Conservation (phyloP, 2,797 vertebrate species). For the Labeo calbasu region DNA sequence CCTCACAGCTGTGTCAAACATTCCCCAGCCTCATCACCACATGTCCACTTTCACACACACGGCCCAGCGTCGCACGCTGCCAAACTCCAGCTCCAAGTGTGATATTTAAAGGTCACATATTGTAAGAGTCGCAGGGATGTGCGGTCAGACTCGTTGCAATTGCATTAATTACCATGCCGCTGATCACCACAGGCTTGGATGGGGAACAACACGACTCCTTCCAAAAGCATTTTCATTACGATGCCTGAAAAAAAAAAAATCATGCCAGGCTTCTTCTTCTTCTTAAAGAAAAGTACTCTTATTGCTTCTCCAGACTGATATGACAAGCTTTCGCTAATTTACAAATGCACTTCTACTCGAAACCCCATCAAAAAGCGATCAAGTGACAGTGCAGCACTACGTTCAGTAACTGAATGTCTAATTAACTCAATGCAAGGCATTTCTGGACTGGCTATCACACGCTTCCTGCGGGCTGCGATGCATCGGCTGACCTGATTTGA, state of each 20-base stretch:
- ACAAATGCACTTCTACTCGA: slow-evolving; percentile 57
- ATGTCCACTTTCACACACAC: slow-evolving; percentile 57
- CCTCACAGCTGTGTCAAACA: slow-evolving; percentile 55
- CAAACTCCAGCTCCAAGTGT: slow-evolving; percentile 45
- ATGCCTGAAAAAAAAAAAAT: not conserved
- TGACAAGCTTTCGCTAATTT: slow-evolving; percentile 65
- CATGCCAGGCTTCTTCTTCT: slow-evolving; percentile 46
- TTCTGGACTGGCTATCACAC: slow-evolving; percentile 74
- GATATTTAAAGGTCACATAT: slow-evolving; percentile 64
- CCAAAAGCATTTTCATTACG: not conserved
- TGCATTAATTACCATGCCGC: slow-evolving; percentile 58
- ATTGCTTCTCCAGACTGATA: slow-evolving; percentile 67
- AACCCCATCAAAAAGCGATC: slow-evolving; percentile 72
- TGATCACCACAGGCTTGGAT: slow-evolving; percentile 51
- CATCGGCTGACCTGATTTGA: slow-evolving; percentile 81
- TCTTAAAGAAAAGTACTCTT: slow-evolving; percentile 67
- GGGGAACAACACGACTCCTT: slow-evolving; percentile 50
- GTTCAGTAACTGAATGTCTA: slow-evolving; percentile 76
- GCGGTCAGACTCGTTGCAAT: slow-evolving; percentile 38
- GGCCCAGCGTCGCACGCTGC: slow-evolving; percentile 47
- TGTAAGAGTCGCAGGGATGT: slow-evolving; percentile 53
- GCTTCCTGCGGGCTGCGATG: slow-evolving; percentile 71
- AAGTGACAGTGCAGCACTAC: slow-evolving; percentile 67
- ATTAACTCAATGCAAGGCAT: slow-evolving; percentile 78
- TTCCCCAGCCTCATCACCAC: slow-evolving; percentile 56